Evolutionary conservation across 2,888 invertebrate species (phyloP).

Genomic region (Eueremaeus valkanovi): DNA sequence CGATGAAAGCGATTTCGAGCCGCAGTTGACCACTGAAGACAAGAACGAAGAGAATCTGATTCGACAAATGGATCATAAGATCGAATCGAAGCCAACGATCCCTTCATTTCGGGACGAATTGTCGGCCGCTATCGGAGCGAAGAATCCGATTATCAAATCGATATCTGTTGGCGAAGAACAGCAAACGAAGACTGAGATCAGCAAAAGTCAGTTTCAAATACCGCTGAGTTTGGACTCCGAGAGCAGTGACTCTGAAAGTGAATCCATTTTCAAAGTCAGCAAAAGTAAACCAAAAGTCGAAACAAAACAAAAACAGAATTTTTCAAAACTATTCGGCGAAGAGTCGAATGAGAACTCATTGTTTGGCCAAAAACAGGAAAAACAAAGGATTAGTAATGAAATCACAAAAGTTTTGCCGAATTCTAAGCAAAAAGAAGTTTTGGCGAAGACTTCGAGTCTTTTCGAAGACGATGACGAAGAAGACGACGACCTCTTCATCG

Average conservation of each 20-base stretch:
- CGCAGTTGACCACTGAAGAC: not conserved
- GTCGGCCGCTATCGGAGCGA: not conserved
- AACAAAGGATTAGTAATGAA: not conserved
- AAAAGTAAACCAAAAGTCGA: not conserved
- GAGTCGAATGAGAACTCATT: not conserved
- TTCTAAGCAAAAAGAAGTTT: not conserved
- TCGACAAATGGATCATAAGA: not conserved
- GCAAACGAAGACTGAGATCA: not conserved
- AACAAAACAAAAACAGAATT: not conserved
- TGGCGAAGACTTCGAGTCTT: not conserved
- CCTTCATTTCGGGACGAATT: conserved; percentile 6
- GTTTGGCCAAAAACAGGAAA: not conserved
- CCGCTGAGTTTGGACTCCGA: not conserved
- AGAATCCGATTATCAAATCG: not conserved
- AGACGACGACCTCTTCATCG: conserved; percentile 7
- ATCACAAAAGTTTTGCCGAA: not conserved
- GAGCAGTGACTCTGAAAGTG: not conserved
- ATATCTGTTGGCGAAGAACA: not conserved
- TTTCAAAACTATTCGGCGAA: not conserved
- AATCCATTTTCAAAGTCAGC: not conserved
- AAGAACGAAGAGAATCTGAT: not conserved
- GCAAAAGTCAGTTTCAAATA: not conserved
- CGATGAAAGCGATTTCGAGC: conserved; percentile 10
- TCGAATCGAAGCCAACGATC: not conserved
- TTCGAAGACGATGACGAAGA: conserved; percentile 16